Percentiles rank a stretch among this genome's conserved stretches.
These are phyloP conservation scores for Resseliella maxima DNA, from an alignment of 2,888 invertebrate genomes.

Conservation along the genomic window DNA sequence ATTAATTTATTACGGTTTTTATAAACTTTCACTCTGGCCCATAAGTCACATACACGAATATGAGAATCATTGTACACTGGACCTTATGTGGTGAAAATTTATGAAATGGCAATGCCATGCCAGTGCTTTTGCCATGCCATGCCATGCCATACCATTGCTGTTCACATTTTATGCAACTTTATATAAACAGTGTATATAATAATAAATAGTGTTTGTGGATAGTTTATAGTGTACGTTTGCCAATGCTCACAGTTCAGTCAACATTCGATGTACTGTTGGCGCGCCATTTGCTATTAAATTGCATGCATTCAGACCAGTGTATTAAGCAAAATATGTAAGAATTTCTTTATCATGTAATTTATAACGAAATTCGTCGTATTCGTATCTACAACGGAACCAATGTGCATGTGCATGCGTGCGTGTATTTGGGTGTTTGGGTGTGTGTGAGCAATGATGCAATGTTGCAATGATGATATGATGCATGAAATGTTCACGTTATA, in stretches of 20 bases:
- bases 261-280: not conserved
- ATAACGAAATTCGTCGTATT: conserved; percentile 17
- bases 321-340: not conserved
- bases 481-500: not conserved
- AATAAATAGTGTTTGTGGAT: too few relatives aligned
- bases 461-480: not conserved
- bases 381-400: conserved; percentile 33
- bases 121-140: not conserved
- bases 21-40: conserved; percentile 26
- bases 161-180: not conserved
- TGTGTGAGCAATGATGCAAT: not conserved
- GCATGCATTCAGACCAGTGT: not conserved
- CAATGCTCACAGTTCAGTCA: not conserved
- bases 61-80: not conserved
- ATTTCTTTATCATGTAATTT: conserved; percentile 46
- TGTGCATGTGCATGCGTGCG: too few relatives aligned
- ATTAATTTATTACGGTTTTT: conserved; percentile 54
- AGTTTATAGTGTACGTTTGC: not conserved
- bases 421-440: not conserved
- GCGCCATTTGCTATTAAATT: not conserved
- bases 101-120: not conserved
- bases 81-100: not conserved
- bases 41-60: conserved; percentile 45
- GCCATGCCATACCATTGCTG: not conserved
- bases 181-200: not conserved